Evolutionary conservation across 2,113 vertebrate genomes (phyloP).

Genomic region (Spea multiplicata): DNA sequence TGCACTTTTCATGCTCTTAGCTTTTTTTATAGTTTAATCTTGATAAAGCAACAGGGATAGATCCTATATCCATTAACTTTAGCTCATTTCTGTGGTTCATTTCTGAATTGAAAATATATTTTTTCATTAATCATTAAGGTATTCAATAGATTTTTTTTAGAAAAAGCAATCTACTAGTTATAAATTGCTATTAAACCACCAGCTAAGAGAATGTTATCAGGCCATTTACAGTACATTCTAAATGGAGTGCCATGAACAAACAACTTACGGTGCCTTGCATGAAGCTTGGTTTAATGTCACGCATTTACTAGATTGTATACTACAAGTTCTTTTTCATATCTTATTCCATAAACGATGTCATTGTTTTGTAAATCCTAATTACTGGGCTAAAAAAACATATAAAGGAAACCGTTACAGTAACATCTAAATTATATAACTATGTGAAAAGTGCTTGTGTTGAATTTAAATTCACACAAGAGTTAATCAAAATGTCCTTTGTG

Average conservation of each 20-base stretch:
- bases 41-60: neutral
- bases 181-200: constrained; percentile 6
- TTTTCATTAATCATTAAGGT: constrained; percentile 11
- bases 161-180: constrained; percentile 19
- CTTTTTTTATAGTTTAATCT: constrained; percentile 7
- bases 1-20: constrained; percentile 14
- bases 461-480: too few relatives aligned
- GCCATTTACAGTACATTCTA: neutral
- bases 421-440: too few relatives aligned
- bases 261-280: neutral
- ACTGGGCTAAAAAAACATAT: too few relatives aligned
- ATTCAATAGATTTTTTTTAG: neutral
- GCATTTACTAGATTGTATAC: too few relatives aligned
- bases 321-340: too few relatives aligned
- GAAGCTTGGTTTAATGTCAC: neutral
- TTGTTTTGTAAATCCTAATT: too few relatives aligned
- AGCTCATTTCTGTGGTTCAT: neutral
- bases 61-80: too few relatives aligned
- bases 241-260: neutral
- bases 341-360: too few relatives aligned
- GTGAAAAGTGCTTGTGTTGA: too few relatives aligned
- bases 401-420: too few relatives aligned
- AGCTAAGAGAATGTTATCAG: constrained; percentile 12
- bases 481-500: too few relatives aligned
- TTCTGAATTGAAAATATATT: constrained; percentile 7